phyloP scores from a whole-genome alignment of 2,888 invertebrate genomes.

The Heliconius ismenius region DNA sequence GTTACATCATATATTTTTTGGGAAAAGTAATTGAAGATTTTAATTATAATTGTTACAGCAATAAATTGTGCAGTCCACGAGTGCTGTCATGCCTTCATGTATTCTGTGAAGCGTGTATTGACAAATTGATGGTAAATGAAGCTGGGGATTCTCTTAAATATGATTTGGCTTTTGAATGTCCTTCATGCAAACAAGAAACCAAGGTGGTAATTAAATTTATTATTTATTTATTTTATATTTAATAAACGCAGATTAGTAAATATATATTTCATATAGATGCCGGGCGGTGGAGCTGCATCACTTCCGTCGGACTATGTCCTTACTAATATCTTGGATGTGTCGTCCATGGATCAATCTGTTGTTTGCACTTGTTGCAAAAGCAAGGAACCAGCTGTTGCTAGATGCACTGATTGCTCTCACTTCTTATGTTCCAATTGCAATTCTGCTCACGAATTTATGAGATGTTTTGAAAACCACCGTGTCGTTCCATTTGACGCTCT shows the following conservation, averaged over 20 bases:
- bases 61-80: constrained; percentile 90
- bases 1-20: neutral
- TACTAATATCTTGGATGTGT: constrained; percentile 91
- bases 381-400: constrained; percentile 95
- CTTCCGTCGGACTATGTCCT: constrained; percentile 93
- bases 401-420: constrained; percentile 97
- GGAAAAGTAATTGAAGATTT: neutral
- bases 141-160: constrained; percentile 85
- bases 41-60: constrained; percentile 70
- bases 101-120: constrained; percentile 95
- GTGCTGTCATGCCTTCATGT: constrained; percentile 96
- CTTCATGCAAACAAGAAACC: constrained; percentile 92
- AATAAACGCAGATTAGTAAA: constrained; percentile 15
- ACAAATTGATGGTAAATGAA: constrained; percentile 88
- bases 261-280: constrained; percentile 76
- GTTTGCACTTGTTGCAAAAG: constrained; percentile 97
- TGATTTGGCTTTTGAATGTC: constrained; percentile 86
- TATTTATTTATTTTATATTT: constrained; percentile 1
- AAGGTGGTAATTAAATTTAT: constrained; percentile 75
- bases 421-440: constrained; percentile 96
- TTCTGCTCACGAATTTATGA: constrained; percentile 97
- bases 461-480: constrained; percentile 97
- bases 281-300: constrained; percentile 88
- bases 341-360: constrained; percentile 87
- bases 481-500: constrained; percentile 94